These are phyloP conservation scores for Scolopax rusticola DNA, from an alignment of 2,797 vertebrate genomes.

Conservation along the genomic window DNA sequence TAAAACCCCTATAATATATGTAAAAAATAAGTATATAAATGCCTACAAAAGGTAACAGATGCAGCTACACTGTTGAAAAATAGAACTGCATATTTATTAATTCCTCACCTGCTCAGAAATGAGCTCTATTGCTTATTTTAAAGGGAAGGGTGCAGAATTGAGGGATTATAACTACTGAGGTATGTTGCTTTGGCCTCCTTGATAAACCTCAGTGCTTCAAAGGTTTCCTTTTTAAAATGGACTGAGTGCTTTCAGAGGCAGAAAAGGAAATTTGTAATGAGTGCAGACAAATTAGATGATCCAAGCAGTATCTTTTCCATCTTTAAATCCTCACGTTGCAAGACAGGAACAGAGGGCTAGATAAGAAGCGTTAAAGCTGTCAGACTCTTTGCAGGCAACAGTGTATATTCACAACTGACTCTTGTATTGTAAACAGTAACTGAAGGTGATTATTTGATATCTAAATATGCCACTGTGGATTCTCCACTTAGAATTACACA, in stretches of 20 bases:
- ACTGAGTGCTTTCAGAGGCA: not conserved
- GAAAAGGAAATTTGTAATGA: conserved; percentile 42
- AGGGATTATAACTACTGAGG: not conserved
- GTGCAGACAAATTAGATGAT: conserved; percentile 14
- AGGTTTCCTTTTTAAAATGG: not conserved
- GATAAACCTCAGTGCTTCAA: not conserved
- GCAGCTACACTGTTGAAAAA: not conserved
- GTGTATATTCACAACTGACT: not conserved
- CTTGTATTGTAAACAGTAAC: conserved; percentile 11
- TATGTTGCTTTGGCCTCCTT: not conserved
- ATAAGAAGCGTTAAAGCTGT: conserved; percentile 30
- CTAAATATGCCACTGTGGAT: conserved; percentile 28
- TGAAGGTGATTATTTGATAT: conserved; percentile 24
- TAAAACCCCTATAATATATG: not conserved
- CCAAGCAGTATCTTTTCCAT: conserved; percentile 27
- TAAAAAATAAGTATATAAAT: not conserved
- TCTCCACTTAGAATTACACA: conserved; percentile 7
- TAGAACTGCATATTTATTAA: not conserved
- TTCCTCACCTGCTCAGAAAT: not conserved
- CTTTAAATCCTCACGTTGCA: not conserved
- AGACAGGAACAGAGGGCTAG: conserved; percentile 3
- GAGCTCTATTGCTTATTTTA: not conserved
- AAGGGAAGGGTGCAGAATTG: not conserved
- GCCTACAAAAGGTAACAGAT: not conserved
- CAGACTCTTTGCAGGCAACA: not conserved